Percentiles rank a stretch among this genome's conserved stretches.
Conservation (phyloP, 2,113 vertebrate genomes). For the Seriola aureovittata region DNA sequence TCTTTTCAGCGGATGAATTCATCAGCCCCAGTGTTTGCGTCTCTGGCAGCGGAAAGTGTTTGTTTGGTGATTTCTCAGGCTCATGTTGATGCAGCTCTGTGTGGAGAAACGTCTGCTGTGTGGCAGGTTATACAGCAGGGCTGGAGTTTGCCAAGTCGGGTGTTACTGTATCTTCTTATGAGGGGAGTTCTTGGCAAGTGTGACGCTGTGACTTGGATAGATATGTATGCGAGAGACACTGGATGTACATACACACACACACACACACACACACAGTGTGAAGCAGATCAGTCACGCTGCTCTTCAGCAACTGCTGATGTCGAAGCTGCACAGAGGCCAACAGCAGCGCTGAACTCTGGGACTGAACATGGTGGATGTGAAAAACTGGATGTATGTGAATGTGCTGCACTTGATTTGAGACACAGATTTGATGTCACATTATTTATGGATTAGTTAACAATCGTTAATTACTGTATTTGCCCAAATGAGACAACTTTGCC, state of each 20-base stretch:
- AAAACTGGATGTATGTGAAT: too few species aligned
- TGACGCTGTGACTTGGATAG: conserved; percentile 28
- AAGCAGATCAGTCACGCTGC: conserved; percentile 23
- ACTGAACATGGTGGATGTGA: too few species aligned
- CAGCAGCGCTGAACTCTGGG: neutral
- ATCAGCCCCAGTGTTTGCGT: neutral
- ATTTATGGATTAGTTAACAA: too few species aligned
- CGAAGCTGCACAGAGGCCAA: conserved; percentile 6
- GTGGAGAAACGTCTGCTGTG: conserved; percentile 8
- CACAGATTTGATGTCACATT: too few species aligned
- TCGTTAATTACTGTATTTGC: too few species aligned
- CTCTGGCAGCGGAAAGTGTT: conserved; percentile 34
- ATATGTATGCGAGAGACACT: neutral
- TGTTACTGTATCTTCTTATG: conserved; percentile 20
- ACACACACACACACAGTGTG: neutral
- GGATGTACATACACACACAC: neutral
- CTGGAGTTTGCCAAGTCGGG: conserved; percentile 20
- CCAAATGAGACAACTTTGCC: too few species aligned
- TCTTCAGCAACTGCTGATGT: neutral
- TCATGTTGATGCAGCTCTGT: conserved; percentile 32
- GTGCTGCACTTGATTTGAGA: too few species aligned
- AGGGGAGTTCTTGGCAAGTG: conserved; percentile 28
- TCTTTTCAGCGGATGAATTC: conserved; percentile 15
- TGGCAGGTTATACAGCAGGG: conserved; percentile 8
- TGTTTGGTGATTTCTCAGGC: conserved; percentile 7